These are phyloP conservation scores for Lampropteryx suffumata DNA, from an alignment of 2,888 invertebrate species.

Conservation along the genomic window DNA sequence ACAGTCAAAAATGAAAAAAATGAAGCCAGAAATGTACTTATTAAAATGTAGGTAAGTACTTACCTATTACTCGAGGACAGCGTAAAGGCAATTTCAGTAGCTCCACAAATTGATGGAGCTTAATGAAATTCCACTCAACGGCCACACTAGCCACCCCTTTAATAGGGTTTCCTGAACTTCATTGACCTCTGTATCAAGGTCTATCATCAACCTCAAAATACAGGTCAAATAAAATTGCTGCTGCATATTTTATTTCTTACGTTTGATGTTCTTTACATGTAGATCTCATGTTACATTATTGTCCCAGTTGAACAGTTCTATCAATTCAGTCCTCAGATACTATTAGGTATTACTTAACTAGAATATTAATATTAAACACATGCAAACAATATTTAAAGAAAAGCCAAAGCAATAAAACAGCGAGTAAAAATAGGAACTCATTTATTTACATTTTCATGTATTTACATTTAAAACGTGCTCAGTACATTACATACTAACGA, in stretches of 20 bases:
- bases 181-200: background rate
- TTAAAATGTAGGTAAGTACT: too few species aligned
- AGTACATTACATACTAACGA: slow-evolving; percentile 51
- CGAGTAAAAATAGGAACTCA: slow-evolving; percentile 74
- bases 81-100: background rate
- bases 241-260: too few species aligned
- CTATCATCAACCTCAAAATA: background rate
- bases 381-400: background rate
- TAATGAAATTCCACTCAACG: slow-evolving; percentile 14
- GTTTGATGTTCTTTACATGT: too few species aligned
- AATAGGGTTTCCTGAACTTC: slow-evolving; percentile 2
- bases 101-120: slow-evolving; percentile 4
- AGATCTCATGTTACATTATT: too few species aligned
- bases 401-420: slow-evolving; percentile 54
- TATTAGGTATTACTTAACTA: too few species aligned
- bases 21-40: too few species aligned
- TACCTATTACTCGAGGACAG: too few species aligned
- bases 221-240: too few species aligned
- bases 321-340: too few species aligned
- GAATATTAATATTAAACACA: too few species aligned
- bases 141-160: slow-evolving; percentile 3
- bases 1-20: too few species aligned
- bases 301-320: too few species aligned
- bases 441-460: slow-evolving; percentile 77
- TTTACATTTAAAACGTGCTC: slow-evolving; percentile 62